A percentile compares a stretch with the other conserved stretches of the same genome.
These are phyloP conservation scores for Pandemis corylana DNA, from an alignment of 2,888 invertebrate genomes.

Conservation along the genomic window DNA sequence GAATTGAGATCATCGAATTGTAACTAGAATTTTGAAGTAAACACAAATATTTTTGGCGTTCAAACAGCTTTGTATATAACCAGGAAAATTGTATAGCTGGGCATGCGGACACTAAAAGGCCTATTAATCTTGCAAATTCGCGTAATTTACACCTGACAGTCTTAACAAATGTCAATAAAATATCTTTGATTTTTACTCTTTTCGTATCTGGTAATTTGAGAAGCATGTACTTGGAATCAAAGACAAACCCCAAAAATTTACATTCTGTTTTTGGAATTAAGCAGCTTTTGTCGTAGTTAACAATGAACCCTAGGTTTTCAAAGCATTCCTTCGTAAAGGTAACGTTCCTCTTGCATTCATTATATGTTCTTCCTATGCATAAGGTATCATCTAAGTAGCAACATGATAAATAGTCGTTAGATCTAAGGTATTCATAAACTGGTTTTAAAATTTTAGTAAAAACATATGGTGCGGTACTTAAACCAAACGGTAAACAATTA, in stretches of 20 bases:
- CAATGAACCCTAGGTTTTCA: conserved; percentile 35
- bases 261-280: conserved; percentile 26
- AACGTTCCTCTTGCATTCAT: conserved; percentile 38
- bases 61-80: conserved; percentile 31
- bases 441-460: conserved; percentile 43
- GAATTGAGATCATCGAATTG: background rate
- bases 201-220: conserved; percentile 1
- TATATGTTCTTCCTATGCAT: conserved; percentile 5
- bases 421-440: background rate
- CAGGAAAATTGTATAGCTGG: conserved; percentile 10
- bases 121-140: background rate
- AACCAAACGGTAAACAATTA: conserved; percentile 44
- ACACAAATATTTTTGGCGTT: conserved; percentile 19
- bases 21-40: conserved; percentile 9
- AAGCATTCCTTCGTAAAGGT: background rate
- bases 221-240: conserved; percentile 11
- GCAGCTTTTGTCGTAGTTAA: conserved; percentile 39
- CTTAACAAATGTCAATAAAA: background rate
- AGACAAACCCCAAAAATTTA: conserved; percentile 42
- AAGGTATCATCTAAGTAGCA: background rate
- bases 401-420: background rate
- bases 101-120: background rate
- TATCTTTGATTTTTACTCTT: background rate
- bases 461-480: conserved; percentile 43
- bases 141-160: background rate